Percentiles rank a stretch among this genome's conserved stretches.
Conservation (phyloP, 2,888 invertebrate species). For the Dinocampus coccinellae region DNA sequence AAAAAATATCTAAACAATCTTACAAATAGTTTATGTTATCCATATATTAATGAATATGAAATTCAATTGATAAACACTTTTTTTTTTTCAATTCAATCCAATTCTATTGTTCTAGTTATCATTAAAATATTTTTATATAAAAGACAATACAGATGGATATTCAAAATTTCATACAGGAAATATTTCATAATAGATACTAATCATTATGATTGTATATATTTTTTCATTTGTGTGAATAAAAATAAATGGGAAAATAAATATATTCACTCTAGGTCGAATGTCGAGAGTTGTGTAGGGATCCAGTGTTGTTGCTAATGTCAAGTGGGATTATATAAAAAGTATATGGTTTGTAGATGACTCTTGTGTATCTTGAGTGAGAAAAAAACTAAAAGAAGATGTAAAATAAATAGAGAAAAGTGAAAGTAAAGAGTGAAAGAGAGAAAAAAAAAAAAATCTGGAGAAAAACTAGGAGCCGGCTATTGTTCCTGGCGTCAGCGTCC, state of each 20-base stretch:
- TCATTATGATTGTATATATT: too few relatives aligned
- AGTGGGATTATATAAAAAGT: conserved; percentile 20
- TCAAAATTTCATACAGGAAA: too few relatives aligned
- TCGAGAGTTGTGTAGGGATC: neutral
- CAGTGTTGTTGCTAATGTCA: neutral
- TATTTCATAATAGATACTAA: too few relatives aligned
- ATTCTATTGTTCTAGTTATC: too few relatives aligned
- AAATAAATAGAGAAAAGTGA: neutral
- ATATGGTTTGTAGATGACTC: conserved; percentile 37
- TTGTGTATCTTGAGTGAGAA: conserved; percentile 20
- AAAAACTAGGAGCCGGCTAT: conserved; percentile 29
- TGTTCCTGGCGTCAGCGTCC: conserved; percentile 29
- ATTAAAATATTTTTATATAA: too few relatives aligned
- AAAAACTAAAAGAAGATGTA: too few relatives aligned
- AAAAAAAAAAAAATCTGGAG: neutral
- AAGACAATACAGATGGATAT: too few relatives aligned
- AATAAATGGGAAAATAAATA: neutral
- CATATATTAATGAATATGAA: neutral
- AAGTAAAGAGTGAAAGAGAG: neutral
- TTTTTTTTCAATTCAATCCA: neutral
- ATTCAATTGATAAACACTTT: neutral
- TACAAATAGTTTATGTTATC: neutral
- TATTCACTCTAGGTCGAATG: neutral
- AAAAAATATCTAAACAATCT: neutral
- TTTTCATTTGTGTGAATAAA: neutral